These are phyloP conservation scores for Danio tinwini DNA, from an alignment of 2,797 vertebrate species.

Conservation along the genomic window DNA sequence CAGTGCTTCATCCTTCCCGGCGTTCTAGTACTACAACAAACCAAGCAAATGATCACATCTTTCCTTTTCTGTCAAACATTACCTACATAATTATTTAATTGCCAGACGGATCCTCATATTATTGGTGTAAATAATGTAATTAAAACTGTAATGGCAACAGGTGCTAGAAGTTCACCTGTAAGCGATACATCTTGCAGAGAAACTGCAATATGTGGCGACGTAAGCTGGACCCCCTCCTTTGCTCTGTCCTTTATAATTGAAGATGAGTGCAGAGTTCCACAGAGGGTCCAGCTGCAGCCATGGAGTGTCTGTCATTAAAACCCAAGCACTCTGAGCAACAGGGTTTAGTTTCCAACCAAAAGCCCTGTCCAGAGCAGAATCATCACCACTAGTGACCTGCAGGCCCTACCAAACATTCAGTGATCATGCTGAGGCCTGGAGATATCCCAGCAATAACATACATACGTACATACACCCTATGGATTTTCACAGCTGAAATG, in stretches of 20 bases:
- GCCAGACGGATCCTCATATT: background rate
- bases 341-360: constrained; percentile 24
- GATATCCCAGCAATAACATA: background rate
- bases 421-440: background rate
- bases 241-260: constrained; percentile 18
- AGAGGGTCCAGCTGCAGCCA: constrained; percentile 34
- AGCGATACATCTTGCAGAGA: background rate
- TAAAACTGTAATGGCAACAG: background rate
- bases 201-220: constrained; percentile 4
- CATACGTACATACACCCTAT: background rate
- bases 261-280: constrained; percentile 19
- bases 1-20: constrained; percentile 14
- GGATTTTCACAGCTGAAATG: too few species aligned
- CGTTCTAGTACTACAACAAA: background rate
- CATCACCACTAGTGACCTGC: constrained; percentile 23
- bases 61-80: background rate
- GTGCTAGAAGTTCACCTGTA: background rate
- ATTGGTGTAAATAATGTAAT: background rate
- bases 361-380: constrained; percentile 4
- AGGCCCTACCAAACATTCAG: constrained; percentile 16
- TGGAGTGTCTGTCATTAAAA: constrained; percentile 35
- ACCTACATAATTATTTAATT: background rate
- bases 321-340: constrained; percentile 4
- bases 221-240: background rate
- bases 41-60: constrained; percentile 1